Evolutionary conservation across 2,797 vertebrate genomes (phyloP).

Genomic region (Alauda arvensis): DNA sequence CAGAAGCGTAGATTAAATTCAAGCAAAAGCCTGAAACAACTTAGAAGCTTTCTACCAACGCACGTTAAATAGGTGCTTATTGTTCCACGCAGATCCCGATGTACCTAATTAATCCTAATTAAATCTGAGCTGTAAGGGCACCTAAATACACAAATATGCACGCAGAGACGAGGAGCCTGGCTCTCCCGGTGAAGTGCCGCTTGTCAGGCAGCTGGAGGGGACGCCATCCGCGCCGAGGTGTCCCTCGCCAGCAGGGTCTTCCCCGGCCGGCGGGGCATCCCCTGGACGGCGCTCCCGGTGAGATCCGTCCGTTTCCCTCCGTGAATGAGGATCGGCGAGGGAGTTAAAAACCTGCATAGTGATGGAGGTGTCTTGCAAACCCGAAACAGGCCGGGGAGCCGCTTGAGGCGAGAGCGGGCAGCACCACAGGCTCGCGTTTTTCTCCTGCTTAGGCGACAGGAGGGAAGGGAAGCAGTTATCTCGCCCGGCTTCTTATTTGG

Average conservation of each 20-base stretch:
- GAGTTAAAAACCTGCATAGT: neutral
- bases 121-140: neutral
- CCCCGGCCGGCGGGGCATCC: too few species aligned
- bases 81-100: neutral
- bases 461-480: neutral
- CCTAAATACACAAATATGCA: neutral
- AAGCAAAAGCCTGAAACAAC: neutral
- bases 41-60: neutral
- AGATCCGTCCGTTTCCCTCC: neutral
- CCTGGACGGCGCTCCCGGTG: too few species aligned
- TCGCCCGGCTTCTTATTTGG: neutral
- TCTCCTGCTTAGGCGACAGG: neutral
- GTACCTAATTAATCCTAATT: conserved; percentile 16
- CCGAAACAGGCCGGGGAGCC: neutral
- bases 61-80: neutral
- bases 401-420: neutral
- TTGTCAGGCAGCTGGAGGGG: neutral
- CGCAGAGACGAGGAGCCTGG: neutral
- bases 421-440: neutral
- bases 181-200: neutral
- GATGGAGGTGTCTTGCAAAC: neutral
- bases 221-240: neutral
- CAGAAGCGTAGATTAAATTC: neutral
- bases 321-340: neutral
- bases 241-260: neutral